These are phyloP conservation scores for Malacoctenus gilli DNA, from an alignment of 2,797 vertebrate species.

Conservation along the genomic window DNA sequence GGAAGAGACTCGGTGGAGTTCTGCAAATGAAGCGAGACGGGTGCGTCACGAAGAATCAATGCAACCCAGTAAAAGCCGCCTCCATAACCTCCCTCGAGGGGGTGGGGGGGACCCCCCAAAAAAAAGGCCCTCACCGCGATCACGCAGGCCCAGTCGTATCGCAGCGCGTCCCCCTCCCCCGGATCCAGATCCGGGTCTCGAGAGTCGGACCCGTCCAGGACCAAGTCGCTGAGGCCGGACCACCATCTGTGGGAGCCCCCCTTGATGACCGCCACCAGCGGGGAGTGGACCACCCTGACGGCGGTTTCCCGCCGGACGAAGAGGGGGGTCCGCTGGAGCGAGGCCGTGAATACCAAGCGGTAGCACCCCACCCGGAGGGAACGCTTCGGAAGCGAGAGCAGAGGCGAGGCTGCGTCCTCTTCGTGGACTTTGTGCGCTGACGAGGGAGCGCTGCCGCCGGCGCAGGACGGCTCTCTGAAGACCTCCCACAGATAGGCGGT, in stretches of 20 bases:
- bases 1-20: constrained; percentile 36
- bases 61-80: neutral
- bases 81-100: neutral
- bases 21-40: constrained; percentile 36
- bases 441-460: constrained; percentile 7
- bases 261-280: constrained; percentile 76
- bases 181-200: constrained; percentile 76
- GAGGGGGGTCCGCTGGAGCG: constrained; percentile 76
- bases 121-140: constrained; percentile 59
- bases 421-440: constrained; percentile 25
- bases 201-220: constrained; percentile 81
- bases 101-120: no score
- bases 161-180: constrained; percentile 56
- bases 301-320: constrained; percentile 35
- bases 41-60: neutral
- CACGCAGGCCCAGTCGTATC: constrained; percentile 75
- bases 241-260: constrained; percentile 81
- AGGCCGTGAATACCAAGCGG: constrained; percentile 76
- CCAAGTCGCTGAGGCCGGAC: constrained; percentile 70
- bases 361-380: constrained; percentile 73
- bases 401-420: constrained; percentile 57
- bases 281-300: constrained; percentile 74
- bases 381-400: constrained; percentile 75
- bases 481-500: constrained; percentile 80
- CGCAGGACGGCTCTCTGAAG: constrained; percentile 53